Conservation (phyloP, 2,888 invertebrate species). For the Diadegma fenestrale region DNA sequence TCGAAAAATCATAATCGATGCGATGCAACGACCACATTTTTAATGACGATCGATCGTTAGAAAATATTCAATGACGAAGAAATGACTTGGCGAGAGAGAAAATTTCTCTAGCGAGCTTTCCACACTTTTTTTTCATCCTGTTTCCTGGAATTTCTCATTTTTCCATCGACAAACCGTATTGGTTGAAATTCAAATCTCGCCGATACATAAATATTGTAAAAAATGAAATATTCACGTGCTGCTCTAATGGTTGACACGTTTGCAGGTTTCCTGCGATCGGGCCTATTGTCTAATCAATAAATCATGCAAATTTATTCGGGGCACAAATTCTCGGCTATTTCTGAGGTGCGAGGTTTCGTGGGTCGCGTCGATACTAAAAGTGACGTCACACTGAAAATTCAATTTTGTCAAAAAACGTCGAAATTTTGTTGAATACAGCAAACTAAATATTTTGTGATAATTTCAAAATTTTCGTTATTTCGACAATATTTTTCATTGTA, state of each 20-base stretch:
- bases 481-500: no score
- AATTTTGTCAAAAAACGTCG: no score
- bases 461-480: no score
- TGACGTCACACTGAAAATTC: no score
- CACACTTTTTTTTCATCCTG: constrained; percentile 60
- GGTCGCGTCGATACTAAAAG: constrained; percentile 58
- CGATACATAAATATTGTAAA: constrained; percentile 40
- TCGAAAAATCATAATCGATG: neutral
- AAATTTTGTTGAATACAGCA: no score
- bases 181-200: constrained; percentile 54
- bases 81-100: constrained; percentile 38
- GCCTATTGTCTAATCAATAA: constrained; percentile 51
- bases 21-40: constrained; percentile 15
- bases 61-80: constrained; percentile 15
- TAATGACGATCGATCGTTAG: constrained; percentile 20
- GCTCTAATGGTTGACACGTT: constrained; percentile 30
- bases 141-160: constrained; percentile 40
- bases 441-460: no score
- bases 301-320: constrained; percentile 60
- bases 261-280: constrained; percentile 67
- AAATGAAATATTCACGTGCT: constrained; percentile 5
- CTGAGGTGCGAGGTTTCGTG: constrained; percentile 56
- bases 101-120: constrained; percentile 23
- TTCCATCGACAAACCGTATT: constrained; percentile 21
- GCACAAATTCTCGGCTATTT: constrained; percentile 42